Evolutionary conservation across 2,888 invertebrate species (phyloP).

Genomic region (Sclerodermus sp.): DNA sequence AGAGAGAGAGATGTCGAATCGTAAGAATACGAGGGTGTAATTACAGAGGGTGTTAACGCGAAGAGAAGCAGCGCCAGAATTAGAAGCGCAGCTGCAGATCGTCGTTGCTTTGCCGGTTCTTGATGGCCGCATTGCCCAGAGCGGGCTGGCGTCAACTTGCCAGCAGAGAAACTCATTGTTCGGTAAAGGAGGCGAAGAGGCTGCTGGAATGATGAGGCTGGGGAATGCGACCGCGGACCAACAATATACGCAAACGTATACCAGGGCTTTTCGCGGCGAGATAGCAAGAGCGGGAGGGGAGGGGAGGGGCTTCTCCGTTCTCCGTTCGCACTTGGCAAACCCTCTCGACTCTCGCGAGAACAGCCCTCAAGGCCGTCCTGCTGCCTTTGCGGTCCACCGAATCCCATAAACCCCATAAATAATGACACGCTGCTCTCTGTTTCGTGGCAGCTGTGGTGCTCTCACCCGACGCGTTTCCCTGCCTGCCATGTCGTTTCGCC

Average conservation of each 20-base stretch:
- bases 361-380: conserved; percentile 3
- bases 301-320: no score
- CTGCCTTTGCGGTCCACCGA: conserved; percentile 43
- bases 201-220: conserved; percentile 28
- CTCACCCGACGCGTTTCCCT: background rate
- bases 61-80: no score
- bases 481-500: background rate
- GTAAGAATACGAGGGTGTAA: no score
- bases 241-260: conserved; percentile 44
- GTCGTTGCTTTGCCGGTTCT: no score
- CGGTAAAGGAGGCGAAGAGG: conserved; percentile 2
- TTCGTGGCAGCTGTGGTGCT: conserved; percentile 4
- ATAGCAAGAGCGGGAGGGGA: conserved; percentile 37
- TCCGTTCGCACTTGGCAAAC: conserved; percentile 39
- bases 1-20: no score
- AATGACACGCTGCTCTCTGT: conserved; percentile 27
- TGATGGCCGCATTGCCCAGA: conserved; percentile 22
- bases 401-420: conserved; percentile 45
- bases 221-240: conserved; percentile 39
- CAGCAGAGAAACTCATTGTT: conserved; percentile 28
- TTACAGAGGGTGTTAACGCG: no score
- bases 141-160: conserved; percentile 24
- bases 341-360: conserved; percentile 20
- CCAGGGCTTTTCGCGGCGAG: conserved; percentile 31
- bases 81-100: no score